Base-by-base conservation (phyloP, 1,140 invertebrate genomes). In the Drosophila mayri region DNA sequence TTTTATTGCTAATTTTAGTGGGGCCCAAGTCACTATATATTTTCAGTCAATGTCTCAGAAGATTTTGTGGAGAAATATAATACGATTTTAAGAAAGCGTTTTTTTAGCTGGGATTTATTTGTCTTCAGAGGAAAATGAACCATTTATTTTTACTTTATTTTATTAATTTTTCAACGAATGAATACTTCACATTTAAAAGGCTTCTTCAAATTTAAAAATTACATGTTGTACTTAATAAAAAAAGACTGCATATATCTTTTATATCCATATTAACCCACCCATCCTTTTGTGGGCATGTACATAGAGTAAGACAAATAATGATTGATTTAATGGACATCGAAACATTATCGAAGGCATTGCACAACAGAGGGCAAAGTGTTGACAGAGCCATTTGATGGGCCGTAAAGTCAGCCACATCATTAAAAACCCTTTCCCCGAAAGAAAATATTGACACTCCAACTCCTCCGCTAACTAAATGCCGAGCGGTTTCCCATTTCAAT, bases 401-500 rank as follows among this genome's bases (percentile, higher is more conserved):
- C 85, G 78, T 87, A 90, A 87, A 87, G 73, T 32, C 68, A 71
- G 73, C 81, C 85, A 84, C 85, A 87, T 78, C 84, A 87, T 87
- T 90, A 87, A 90, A 88, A 78, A 78, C 74, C 76, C 76, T 70
- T 71, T 71, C 61, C 44, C 44, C 50, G 12, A 58, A 61, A 37
- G 54, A 59, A 61, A 68, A 76, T 54, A 67, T 77, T 78, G 75
- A 61, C 64, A 70, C 74, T 58, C 32, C 38, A 55, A 63, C 25
- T 30, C 41, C 25, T 40, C 41, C 50, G 63, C 74, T 50, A 35
- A 67, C 73, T 77, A 77, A 55, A 77, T 67, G 49, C 43, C 40
- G 25, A 18, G 35, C 66, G 28, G 55, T 44, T 41, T 46, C 57
- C 71, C 71, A 74, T 54, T 55, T 63, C 72, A 54, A 62, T 55